Conservation (phyloP, 2,888 invertebrate species). For the Phlogophora meticulosa region DNA sequence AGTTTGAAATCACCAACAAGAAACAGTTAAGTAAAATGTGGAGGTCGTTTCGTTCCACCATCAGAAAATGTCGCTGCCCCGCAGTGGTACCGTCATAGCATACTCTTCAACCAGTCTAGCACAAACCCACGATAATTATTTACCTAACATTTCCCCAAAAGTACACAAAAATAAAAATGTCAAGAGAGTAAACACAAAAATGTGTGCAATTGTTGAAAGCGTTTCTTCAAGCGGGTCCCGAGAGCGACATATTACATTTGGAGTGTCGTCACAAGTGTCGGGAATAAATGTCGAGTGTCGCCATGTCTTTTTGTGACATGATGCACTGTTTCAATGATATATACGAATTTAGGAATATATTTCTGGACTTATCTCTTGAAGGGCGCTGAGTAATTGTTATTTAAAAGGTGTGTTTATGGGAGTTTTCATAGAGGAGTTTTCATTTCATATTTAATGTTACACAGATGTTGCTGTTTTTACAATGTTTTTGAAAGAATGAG, state of each 20-base stretch:
- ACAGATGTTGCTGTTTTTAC: neutral
- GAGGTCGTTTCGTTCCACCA: neutral
- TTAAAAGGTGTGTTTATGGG: constrained; percentile 30
- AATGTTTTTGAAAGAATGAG: neutral
- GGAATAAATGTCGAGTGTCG: constrained; percentile 62
- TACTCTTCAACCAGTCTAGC: neutral
- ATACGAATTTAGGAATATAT: constrained; percentile 35
- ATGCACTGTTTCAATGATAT: constrained; percentile 62
- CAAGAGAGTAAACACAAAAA: constrained; percentile 53
- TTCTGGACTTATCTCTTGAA: constrained; percentile 20
- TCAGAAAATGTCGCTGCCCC: neutral
- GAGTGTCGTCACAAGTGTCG: constrained; percentile 64
- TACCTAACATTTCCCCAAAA: constrained; percentile 49
- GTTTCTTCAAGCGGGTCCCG: constrained; percentile 63
- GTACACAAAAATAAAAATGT: constrained; percentile 50
- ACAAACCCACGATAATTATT: constrained; percentile 31
- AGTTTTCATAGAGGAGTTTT: too few species aligned
- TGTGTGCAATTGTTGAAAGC: constrained; percentile 63
- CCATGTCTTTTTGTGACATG: constrained; percentile 59
- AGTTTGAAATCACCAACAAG: neutral
- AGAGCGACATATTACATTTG: constrained; percentile 70
- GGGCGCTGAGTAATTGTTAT: constrained; percentile 15
- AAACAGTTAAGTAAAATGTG: neutral
- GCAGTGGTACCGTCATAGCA: neutral
- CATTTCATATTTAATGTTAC: too few species aligned